These are phyloP conservation scores for Hoplodrina ambigua DNA, from an alignment of 2,888 invertebrate species.

Conservation along the genomic window DNA sequence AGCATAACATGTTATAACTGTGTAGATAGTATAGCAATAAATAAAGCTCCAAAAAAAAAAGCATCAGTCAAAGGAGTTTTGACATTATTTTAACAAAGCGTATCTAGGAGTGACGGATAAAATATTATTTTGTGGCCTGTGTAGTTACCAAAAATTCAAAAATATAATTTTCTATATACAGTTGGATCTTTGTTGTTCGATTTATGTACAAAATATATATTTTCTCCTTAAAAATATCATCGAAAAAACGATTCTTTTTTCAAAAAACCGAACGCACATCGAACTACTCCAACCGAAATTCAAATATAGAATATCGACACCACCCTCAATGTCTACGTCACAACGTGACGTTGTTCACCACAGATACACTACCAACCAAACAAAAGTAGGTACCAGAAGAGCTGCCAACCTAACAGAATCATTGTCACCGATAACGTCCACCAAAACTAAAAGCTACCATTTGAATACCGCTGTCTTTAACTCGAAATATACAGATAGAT, in stretches of 20 bases:
- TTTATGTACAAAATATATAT: background rate
- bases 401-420: constrained; percentile 63
- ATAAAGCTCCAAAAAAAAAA: too few relatives aligned
- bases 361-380: constrained; percentile 20
- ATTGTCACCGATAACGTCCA: constrained; percentile 67
- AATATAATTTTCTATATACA: too few relatives aligned
- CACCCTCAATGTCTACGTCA: constrained; percentile 1
- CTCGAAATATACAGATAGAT: constrained; percentile 88
- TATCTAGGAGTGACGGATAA: background rate
- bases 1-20: background rate
- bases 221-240: background rate
- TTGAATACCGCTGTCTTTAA: constrained; percentile 84
- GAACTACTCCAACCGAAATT: background rate
- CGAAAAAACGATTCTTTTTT: background rate
- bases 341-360: constrained; percentile 24
- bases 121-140: background rate
- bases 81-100: background rate
- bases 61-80: background rate
- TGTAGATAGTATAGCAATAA: too few relatives aligned
- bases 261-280: too few relatives aligned
- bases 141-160: too few relatives aligned
- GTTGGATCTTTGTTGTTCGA: too few relatives aligned
- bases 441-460: constrained; percentile 69
- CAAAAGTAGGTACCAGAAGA: constrained; percentile 25
- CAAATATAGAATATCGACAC: background rate